Conservation (phyloP, 35 echinoderm and acorn worm genomes). For the Hemicentrotus pulcherrimus region DNA sequence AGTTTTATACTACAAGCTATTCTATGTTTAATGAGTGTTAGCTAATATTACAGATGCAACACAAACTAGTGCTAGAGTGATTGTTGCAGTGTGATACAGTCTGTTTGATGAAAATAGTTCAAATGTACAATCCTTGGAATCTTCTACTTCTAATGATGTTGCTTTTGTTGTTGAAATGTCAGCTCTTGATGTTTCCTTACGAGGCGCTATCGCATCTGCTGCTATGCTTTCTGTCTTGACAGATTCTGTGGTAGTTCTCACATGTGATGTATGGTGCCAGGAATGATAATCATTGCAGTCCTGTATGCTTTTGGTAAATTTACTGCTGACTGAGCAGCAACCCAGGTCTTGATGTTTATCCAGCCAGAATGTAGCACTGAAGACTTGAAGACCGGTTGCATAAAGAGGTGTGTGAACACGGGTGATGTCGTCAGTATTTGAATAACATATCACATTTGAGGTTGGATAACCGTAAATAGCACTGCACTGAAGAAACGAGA, state of each 20-base stretch:
- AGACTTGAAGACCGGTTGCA: not conserved
- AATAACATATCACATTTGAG: not conserved
- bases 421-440: not conserved
- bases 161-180: not conserved
- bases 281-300: not conserved
- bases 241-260: not conserved
- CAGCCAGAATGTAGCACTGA: constrained; percentile 22
- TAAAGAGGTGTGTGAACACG: not conserved
- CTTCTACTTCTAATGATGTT: not conserved
- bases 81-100: not conserved
- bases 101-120: not conserved
- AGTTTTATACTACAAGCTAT: no score
- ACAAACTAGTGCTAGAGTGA: not conserved
- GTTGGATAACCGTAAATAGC: not conserved
- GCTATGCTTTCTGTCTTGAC: not conserved
- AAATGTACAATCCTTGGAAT: not conserved
- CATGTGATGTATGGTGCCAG: not conserved
- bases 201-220: not conserved
- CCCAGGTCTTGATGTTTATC: not conserved
- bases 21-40: not conserved
- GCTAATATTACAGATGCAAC: not conserved
- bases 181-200: not conserved
- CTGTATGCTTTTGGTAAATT: not conserved
- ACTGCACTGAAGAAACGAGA: not conserved
- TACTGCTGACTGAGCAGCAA: not conserved